Percentiles rank a stretch among this genome's conserved stretches.
These are phyloP conservation scores for Cebus imitator DNA, from an alignment of 2,113 vertebrate genomes.

Conservation along the genomic window DNA sequence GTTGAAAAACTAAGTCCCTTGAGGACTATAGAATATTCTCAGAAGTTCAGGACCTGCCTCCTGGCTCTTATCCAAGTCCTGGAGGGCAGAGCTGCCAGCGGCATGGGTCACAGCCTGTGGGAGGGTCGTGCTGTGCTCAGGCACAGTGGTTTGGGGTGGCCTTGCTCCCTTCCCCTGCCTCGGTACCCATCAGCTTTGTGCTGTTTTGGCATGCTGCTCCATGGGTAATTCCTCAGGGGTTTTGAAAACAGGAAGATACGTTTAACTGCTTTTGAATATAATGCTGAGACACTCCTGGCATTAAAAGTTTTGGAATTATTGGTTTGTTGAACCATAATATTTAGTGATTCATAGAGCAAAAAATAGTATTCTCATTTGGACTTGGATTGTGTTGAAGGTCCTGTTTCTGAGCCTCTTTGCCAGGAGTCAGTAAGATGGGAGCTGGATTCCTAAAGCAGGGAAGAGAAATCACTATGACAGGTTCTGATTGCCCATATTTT, in stretches of 20 bases:
- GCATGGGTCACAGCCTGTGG: background rate
- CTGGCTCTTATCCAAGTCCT: background rate
- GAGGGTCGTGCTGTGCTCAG: background rate
- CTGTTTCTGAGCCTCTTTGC: background rate
- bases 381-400: background rate
- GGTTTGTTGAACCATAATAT: background rate
- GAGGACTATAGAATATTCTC: background rate
- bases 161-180: background rate
- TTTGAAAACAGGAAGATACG: background rate
- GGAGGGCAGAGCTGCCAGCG: fast-evolving
- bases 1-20: constrained; percentile 2
- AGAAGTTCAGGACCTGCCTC: background rate
- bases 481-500: background rate
- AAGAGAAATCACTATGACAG: background rate
- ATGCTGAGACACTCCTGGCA: background rate
- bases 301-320: background rate
- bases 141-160: background rate
- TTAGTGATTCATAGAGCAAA: background rate
- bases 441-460: background rate
- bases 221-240: background rate
- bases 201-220: background rate
- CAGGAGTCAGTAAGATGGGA: background rate
- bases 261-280: background rate
- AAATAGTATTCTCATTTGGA: background rate
- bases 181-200: background rate